Conservation (phyloP, 2,113 vertebrate species). For the Sorex araneus region DNA sequence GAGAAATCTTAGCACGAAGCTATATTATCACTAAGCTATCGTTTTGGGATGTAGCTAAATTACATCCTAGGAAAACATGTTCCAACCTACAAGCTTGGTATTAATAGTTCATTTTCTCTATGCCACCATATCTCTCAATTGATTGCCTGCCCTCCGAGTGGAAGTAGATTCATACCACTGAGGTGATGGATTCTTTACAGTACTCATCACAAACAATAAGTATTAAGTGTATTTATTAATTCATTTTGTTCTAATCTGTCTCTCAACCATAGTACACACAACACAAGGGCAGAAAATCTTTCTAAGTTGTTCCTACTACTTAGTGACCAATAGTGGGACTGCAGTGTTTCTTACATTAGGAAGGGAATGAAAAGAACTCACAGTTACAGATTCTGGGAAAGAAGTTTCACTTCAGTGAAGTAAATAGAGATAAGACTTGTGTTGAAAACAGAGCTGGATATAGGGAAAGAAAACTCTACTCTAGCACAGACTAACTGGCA, state of each 20-base stretch:
- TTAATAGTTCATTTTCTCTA: no score
- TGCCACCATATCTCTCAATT: no score
- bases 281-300: neutral
- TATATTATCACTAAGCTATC: no score
- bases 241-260: neutral
- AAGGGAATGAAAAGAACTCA: constrained; percentile 27
- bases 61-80: no score
- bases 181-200: neutral
- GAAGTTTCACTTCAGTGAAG: constrained; percentile 2
- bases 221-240: neutral
- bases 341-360: constrained; percentile 3
- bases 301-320: neutral
- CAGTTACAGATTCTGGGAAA: constrained; percentile 16
- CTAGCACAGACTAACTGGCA: neutral
- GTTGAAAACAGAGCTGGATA: neutral
- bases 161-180: no score
- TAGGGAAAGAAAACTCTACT: neutral
- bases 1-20: no score
- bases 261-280: neutral
- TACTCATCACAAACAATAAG: neutral
- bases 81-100: no score
- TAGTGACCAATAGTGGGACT: neutral
- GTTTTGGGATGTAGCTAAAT: no score
- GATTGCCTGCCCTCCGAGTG: no score
- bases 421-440: neutral